A percentile compares a stretch with the other conserved stretches of the same genome.
phyloP scores from a whole-genome alignment of 2,888 invertebrate genomes.

The Trissolcus brochymenae region DNA sequence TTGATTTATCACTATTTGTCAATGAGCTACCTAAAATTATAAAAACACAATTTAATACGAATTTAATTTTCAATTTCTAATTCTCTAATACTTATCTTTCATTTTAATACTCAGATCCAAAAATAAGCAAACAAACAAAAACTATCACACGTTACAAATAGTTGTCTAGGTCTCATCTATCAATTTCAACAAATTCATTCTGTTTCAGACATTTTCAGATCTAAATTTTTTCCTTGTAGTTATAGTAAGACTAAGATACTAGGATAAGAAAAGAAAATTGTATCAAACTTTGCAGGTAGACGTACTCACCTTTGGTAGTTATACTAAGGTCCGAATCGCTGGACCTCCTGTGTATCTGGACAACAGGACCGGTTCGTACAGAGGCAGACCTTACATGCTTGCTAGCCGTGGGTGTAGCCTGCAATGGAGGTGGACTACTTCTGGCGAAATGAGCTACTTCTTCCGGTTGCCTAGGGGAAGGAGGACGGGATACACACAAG shows the following conservation, averaged over 20 bases:
- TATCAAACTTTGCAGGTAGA: not conserved
- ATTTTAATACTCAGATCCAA: too few relatives aligned
- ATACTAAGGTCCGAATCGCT: constrained; percentile 96
- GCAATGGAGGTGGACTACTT: constrained; percentile 63
- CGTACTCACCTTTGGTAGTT: constrained; percentile 89
- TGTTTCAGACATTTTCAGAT: too few relatives aligned
- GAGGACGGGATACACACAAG: constrained; percentile 75
- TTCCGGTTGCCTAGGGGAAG: constrained; percentile 71
- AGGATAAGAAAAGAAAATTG: too few relatives aligned
- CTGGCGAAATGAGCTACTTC: constrained; percentile 66
- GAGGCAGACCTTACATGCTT: constrained; percentile 50
- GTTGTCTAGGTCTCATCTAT: too few relatives aligned
- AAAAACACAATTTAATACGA: too few relatives aligned
- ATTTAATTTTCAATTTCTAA: too few relatives aligned
- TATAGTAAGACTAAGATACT: too few relatives aligned
- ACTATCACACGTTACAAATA: too few relatives aligned
- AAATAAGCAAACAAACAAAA: too few relatives aligned
- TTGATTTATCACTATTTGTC: constrained; percentile 82
- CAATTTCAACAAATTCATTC: too few relatives aligned
- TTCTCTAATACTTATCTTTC: too few relatives aligned
- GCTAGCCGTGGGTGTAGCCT: constrained; percentile 58
- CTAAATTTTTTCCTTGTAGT: too few relatives aligned
- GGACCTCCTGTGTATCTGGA: constrained; percentile 84
- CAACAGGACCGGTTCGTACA: constrained; percentile 59
- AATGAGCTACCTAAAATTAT: constrained; percentile 83